Percentiles rank a stretch among this genome's conserved stretches.
phyloP scores from a whole-genome alignment of 2,888 invertebrate species.

The Spilosoma lubricipeda region DNA sequence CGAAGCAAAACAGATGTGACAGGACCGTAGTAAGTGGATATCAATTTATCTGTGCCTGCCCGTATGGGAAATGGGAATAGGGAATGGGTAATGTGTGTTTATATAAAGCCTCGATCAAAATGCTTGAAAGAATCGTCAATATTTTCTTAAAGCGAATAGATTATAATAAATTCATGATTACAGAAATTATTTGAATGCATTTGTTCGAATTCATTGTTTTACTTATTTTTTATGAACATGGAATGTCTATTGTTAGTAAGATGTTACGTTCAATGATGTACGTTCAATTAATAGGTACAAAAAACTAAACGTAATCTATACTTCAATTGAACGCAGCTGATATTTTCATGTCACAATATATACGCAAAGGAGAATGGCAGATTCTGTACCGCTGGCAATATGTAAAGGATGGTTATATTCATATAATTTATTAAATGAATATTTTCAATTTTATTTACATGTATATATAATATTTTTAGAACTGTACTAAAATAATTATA shows the following conservation, averaged over 20 bases:
- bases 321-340: not conserved
- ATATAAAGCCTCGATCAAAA: not conserved
- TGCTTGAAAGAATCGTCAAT: not conserved
- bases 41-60: too few relatives aligned
- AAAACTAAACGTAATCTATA: constrained; percentile 3
- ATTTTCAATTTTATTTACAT: too few relatives aligned
- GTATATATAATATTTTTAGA: too few relatives aligned
- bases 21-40: too few relatives aligned
- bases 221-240: constrained; percentile 49
- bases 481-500: too few relatives aligned
- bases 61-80: too few relatives aligned
- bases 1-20: too few relatives aligned
- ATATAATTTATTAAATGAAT: too few relatives aligned
- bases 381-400: not conserved
- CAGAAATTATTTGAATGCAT: constrained; percentile 21
- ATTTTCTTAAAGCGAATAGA: not conserved
- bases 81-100: too few relatives aligned
- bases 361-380: constrained; percentile 5
- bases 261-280: constrained; percentile 41
- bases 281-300: constrained; percentile 33
- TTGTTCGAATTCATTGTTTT: constrained; percentile 17
- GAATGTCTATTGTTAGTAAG: constrained; percentile 70
- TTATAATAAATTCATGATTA: not conserved
- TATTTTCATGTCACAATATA: constrained; percentile 5
- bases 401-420: too few relatives aligned